phyloP scores from a whole-genome alignment of 2,797 vertebrate species.

The Fundulus diaphanus region DNA sequence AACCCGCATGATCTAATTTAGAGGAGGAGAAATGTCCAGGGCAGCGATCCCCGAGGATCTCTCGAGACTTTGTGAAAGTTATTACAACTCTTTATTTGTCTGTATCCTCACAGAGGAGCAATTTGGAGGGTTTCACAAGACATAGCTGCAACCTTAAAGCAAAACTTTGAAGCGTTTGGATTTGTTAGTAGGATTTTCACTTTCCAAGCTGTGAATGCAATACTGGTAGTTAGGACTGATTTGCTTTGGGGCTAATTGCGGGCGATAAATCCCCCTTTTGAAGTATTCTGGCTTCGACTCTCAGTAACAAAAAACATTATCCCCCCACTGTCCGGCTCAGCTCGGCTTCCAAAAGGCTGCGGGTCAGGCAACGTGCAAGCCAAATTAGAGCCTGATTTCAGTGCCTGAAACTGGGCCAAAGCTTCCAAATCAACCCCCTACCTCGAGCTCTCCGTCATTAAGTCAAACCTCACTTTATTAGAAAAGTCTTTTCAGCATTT shows the following conservation, averaged over 20 bases:
- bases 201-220: slow-evolving; percentile 8
- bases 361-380: slow-evolving; percentile 43
- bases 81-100: slow-evolving; percentile 18
- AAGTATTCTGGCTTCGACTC: slow-evolving; percentile 22
- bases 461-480: slow-evolving; percentile 5
- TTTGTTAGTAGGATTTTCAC: background rate
- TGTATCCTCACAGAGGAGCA: slow-evolving; percentile 19
- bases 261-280: slow-evolving; percentile 26
- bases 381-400: slow-evolving; percentile 47
- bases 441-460: slow-evolving; percentile 6
- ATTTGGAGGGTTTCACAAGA: background rate
- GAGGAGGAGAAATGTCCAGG: slow-evolving; percentile 28
- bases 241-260: background rate
- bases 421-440: slow-evolving; percentile 43
- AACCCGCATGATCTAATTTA: slow-evolving; percentile 58
- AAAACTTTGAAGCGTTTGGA: background rate
- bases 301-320: slow-evolving; percentile 24
- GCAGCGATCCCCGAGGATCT: slow-evolving; percentile 22
- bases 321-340: slow-evolving; percentile 38
- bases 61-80: slow-evolving; percentile 21
- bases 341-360: slow-evolving; percentile 36
- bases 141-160: background rate
- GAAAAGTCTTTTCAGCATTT: slow-evolving; percentile 9
- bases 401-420: slow-evolving; percentile 26
- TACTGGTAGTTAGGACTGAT: background rate